Conservation (phyloP, 2,113 vertebrate species). For the Malurus elegans region DNA sequence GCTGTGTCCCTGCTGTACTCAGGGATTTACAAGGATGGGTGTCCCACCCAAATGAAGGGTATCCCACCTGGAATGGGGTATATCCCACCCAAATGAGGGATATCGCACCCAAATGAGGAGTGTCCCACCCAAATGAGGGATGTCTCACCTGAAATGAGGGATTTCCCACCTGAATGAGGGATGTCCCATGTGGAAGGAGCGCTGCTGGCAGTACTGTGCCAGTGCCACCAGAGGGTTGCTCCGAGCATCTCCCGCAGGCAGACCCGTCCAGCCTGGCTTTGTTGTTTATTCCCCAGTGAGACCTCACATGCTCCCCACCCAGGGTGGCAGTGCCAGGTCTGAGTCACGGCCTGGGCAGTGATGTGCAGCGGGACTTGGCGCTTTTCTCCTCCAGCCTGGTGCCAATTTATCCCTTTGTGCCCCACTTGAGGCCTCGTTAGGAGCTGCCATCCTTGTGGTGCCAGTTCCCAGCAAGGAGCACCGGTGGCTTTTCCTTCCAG, state of each 20-base stretch:
- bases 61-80: too few relatives aligned
- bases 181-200: accelerated
- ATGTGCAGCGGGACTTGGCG: not conserved
- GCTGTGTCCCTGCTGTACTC: accelerated
- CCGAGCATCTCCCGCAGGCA: not conserved
- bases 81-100: too few relatives aligned
- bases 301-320: not conserved
- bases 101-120: too few relatives aligned
- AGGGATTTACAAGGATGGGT: accelerated
- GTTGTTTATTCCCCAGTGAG: accelerated
- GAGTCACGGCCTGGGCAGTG: not conserved
- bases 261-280: too few relatives aligned
- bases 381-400: not conserved
- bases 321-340: not conserved
- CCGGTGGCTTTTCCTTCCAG: accelerated
- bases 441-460: not conserved
- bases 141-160: too few relatives aligned
- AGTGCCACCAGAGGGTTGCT: too few relatives aligned
- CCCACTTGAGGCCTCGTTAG: not conserved
- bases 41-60: accelerated
- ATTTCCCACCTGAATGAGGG: not conserved
- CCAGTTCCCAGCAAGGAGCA: not conserved
- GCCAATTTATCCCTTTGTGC: not conserved
- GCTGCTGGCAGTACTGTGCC: accelerated
- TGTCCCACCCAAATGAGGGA: too few relatives aligned